Evolutionary conservation across 1,140 invertebrate genomes (phyloP), one percentile per base, ranked within the genome.

Genomic region (Globodera ellingtonae): DNA sequence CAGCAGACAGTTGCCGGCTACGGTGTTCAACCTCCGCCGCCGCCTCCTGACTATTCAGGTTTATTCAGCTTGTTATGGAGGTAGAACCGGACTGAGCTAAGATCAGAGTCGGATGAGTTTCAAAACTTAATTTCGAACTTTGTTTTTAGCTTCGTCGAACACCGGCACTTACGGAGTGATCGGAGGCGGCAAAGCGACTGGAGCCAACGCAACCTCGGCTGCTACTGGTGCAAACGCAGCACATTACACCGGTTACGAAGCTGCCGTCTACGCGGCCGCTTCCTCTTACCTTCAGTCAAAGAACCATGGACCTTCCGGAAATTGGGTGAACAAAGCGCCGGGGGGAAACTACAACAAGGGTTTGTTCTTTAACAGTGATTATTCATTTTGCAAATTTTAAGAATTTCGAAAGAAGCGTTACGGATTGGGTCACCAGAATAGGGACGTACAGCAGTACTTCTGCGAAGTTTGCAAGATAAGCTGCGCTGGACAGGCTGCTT

Each of bases 401-500:
- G 52, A 44, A n/a, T 69, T n/a, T 48, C 35, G 18, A 15, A 84
- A 81, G 50, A 80, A 78, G 75, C 67, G 75, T 21, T 84, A 50
- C 50, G 75, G 75, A 18, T 52, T 80, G 8, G 75, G 82, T 7
- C 82, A 83, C 72, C 73, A 85, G 71, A 85, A 83, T 48, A 48
- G 72, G 24, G 69, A 82, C 15, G 56, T 59, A 47, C 72, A 73
- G 21, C 71, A 85, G 46, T 82, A 56, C 65, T 83, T 67, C 24
- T 83, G 82, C 67, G 82, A 83, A 69, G 67, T 81, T 18, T 83
- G 82, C 59, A 84, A 84, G 24, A 76, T 83, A 18, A 83, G 66
- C 52, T 83, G 82, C 44, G 95, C 95, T 84, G 95, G 95, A 1
- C 94, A 95, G 3, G 94, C 94, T 91, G 93, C 96, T 0, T 98